Base-by-base conservation (phyloP, 2,113 vertebrate genomes). In the Elephantulus edwardii region DNA sequence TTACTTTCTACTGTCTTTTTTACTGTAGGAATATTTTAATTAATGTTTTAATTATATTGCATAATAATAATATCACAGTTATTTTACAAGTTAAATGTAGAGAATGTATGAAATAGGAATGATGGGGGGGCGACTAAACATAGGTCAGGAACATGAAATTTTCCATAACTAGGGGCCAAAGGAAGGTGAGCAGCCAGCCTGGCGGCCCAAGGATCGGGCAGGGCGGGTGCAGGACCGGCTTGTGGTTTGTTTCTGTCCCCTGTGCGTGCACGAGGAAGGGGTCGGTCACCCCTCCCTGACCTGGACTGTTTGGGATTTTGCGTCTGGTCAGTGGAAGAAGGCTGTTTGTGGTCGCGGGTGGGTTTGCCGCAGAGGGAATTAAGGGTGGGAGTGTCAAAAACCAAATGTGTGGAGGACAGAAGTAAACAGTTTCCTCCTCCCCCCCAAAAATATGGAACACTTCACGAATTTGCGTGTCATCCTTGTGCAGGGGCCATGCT, bases 61-160 rank as follows among this genome's bases (percentile, higher is more conserved):
- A 95, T 97, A 97, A 96, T 94, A 94, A 95, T 96, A 97, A 96
- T 97, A 97, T 96, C 96, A 97, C 95, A 97, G 97, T 97, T 98
- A 98, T 98, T 98, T 98, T 98, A 98, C 97, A 98, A 98, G 97
- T 97, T 96, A 86, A 87, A 96, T 96, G 83, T 94, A 94, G 93
- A 97, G 95, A 94, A 97, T 84, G 87, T 86, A 95, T 96, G 97
- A 96, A 97, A 96, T 97, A 96, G 81, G 97, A 96, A 81, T 38
- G 94, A 88, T 96, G 95, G 91, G 93, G 95, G 95, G 96, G 97
- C 96, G 96, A 88, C 95, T 97, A 97, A 97, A 91, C 48, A 44
- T 86, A 94, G 96, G 93, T 93, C 92, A 96, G 52, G 72, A 95
- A 95, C 79, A 92, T 91, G 89, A 97, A 95, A 93, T 96, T 77